phyloP scores from a whole-genome alignment of 2,113 vertebrate genomes.

The Sylvietta virens region DNA sequence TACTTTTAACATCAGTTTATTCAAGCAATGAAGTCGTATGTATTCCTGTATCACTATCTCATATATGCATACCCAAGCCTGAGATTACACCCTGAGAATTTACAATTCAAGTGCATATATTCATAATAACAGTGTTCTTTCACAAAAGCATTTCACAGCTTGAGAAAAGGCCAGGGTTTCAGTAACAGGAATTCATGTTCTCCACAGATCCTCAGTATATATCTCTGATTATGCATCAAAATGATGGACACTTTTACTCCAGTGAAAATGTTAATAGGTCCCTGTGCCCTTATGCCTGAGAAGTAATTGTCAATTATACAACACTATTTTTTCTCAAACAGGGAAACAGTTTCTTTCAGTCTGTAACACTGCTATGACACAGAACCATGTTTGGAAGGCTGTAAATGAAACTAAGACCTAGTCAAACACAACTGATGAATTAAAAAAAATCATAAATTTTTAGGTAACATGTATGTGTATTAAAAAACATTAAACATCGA shows the following conservation, averaged over 20 bases:
- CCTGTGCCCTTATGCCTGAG: neutral
- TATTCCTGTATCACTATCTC: neutral
- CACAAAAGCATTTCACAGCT: neutral
- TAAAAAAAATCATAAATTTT: neutral
- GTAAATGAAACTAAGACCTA: neutral
- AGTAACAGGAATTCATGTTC: neutral
- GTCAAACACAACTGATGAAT: neutral
- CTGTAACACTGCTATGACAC: neutral
- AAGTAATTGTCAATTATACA: neutral
- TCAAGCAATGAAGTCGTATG: neutral
- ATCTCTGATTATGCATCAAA: neutral
- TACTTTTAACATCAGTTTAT: constrained; percentile 32
- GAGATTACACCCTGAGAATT: constrained; percentile 17
- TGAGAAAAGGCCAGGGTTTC: neutral
- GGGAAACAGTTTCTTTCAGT: neutral
- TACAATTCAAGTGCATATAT: neutral
- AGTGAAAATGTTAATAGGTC: neutral
- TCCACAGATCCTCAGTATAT: neutral
- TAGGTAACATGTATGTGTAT: neutral
- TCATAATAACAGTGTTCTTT: constrained; percentile 16
- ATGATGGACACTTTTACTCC: neutral
- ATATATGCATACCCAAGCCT: neutral
- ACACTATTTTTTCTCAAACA: neutral
- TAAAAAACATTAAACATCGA: neutral
- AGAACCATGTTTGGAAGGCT: neutral